Base-by-base conservation (phyloP, 2,797 vertebrate genomes). In the Echeneis naucrates region DNA sequence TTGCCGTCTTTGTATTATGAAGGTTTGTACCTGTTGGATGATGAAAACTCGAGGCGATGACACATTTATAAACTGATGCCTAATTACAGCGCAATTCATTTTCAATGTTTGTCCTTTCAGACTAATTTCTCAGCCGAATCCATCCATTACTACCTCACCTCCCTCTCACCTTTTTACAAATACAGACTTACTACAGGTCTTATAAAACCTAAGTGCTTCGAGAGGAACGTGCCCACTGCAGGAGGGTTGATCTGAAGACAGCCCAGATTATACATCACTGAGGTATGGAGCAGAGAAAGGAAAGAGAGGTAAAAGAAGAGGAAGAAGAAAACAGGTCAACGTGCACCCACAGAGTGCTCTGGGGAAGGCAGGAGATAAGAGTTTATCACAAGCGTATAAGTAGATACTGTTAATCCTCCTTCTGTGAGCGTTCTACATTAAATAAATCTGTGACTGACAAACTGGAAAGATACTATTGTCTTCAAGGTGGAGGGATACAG, bases 321-420 rank as follows among this genome's bases (percentile, higher is more conserved):
- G 64, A 48, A 35, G 58, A 80, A 54, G 51, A 91, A 91, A 92
- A 89, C 89, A 87, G 90, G 92, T 91, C 91, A 91, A 79, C 75
- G 75, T 88, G 89, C 82, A 81, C 82, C 80, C 88, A 82, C 80
- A 58, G 80, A 87, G 84, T 54, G 88, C 88, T 89, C 77, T 23
- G 81, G 90, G 88, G 88, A 89, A 83, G 68, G 69, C 75, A 60
- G 84, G 68, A 90, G 92, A 93, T 94, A 90, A 91, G 83, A 89
- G 82, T 90, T 91, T 92, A 93, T 93, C 93, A 84, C 84, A 74
- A 68, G 89, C 83, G 80, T 84, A 89, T 87, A 86, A 93, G 82
- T 75, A 90, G 88, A 92, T 94, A 91, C 65, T n/a, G 82, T 91
- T 93, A 94, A 93, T 93, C 93, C 88, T 82, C 75, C 85, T 87